Percentiles rank a stretch among this genome's conserved stretches.
phyloP scores from a whole-genome alignment of 1,140 invertebrate genomes.

The Drosophila orosa region DNA sequence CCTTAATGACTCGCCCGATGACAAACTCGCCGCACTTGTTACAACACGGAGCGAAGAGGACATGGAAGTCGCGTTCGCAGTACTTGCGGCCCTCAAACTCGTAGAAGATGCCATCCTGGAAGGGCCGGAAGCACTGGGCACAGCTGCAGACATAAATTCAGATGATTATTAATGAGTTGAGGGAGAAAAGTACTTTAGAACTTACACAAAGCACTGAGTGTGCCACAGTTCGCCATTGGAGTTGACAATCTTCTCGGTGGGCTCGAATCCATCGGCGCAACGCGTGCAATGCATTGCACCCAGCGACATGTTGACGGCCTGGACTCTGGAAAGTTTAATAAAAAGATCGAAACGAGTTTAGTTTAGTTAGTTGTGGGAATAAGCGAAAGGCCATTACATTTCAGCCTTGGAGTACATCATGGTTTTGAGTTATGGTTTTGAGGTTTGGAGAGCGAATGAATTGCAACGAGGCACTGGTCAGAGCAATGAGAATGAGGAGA shows the following conservation, averaged over 20 bases:
- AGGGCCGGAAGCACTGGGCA: conserved; percentile 99
- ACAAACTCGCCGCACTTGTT: conserved; percentile 98
- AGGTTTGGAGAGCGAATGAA: conserved; percentile 1
- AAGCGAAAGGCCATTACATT: conserved; percentile 50
- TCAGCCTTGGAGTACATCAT: conserved; percentile 78
- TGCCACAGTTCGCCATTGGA: conserved; percentile 99
- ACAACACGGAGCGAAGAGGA: conserved; percentile 99
- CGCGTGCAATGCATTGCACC: conserved; percentile 96
- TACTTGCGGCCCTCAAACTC: conserved; percentile 99
- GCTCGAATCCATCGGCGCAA: conserved; percentile 96
- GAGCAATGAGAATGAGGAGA: conserved; percentile 14
- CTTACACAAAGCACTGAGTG: conserved; percentile 99
- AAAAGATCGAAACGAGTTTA: conserved; percentile 4
- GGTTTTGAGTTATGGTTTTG: conserved; percentile 6
- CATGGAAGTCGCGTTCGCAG: conserved; percentile 99
- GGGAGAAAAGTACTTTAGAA: neutral
- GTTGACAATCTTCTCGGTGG: conserved; percentile 99
- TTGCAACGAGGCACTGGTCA: conserved; percentile 51
- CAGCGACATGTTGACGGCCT: conserved; percentile 88
- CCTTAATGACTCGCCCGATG: conserved; percentile 99
- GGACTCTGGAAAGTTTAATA: conserved; percentile 64
- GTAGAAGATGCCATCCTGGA: conserved; percentile 99
- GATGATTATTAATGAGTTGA: neutral
- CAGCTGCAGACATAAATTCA: conserved; percentile 88
- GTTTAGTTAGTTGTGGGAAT: neutral